phyloP scores from a whole-genome alignment of 2,888 invertebrate genomes.

The Tachina fera region DNA sequence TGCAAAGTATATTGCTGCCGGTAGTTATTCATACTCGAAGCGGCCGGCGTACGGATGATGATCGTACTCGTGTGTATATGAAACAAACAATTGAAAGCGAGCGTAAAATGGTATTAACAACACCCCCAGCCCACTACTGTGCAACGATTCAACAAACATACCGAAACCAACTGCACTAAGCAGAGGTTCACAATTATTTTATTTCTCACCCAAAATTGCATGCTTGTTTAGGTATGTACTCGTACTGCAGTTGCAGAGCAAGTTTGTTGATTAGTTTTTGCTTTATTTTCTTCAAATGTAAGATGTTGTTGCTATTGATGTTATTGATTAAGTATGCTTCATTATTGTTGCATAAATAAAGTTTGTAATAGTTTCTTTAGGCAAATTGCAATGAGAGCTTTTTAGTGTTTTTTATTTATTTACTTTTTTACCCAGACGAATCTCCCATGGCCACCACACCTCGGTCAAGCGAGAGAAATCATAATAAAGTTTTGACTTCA shows the following conservation, averaged over 20 bases:
- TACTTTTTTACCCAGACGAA: constrained; percentile 18
- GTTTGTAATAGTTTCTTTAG: constrained; percentile 40
- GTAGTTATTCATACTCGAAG: constrained; percentile 7
- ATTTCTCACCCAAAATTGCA: neutral
- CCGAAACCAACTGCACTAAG: neutral
- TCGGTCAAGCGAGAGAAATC: neutral
- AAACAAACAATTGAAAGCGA: constrained; percentile 55
- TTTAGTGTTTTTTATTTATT: constrained; percentile 38
- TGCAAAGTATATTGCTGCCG: constrained; percentile 62
- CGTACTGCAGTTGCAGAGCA: neutral
- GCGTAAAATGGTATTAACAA: constrained; percentile 63
- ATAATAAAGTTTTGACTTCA: neutral
- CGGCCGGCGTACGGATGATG: neutral
- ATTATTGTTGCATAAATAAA: constrained; percentile 19
- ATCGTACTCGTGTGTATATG: constrained; percentile 19
- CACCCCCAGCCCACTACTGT: constrained; percentile 50
- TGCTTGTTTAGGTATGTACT: neutral
- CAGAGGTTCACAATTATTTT: constrained; percentile 10
- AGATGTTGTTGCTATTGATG: constrained; percentile 34
- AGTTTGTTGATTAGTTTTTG: constrained; percentile 7
- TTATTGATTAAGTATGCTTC: constrained; percentile 55
- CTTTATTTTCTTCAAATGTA: constrained; percentile 15
- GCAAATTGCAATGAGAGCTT: constrained; percentile 50
- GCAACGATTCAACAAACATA: neutral
- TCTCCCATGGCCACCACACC: constrained; percentile 16